Evolutionary conservation across 2,797 vertebrate genomes (phyloP), one percentile per base, ranked within the genome.

Genomic region (Ataeniobius toweri): DNA sequence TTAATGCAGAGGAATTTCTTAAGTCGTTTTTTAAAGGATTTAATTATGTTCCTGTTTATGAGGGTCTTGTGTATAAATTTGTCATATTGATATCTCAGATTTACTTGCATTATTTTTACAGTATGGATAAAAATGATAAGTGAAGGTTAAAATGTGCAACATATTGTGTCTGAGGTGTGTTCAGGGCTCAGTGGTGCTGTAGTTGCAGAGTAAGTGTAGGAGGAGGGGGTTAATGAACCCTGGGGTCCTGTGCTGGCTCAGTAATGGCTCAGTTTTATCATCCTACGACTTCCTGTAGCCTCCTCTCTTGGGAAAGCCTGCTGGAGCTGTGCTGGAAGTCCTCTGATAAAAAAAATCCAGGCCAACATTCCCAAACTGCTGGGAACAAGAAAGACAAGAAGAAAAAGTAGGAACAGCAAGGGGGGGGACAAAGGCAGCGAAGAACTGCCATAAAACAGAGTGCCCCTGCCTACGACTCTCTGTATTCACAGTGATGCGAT

Each of bases 201-300:
- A 84, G 80, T 87, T 90, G 79, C 56, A 85, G 82, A 92, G 86
- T 89, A 83, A 95, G 90, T 93, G 93, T 89, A 88, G 85, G 80
- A 85, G 72, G 67, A 59, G 74, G 83, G 85, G 90, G 81, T 76
- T 94, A 95, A 94, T 95, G 93, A 96, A 95, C 95, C 94, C 94
- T 90, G 88, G 93, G 94, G 94, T 95, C 94, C 92, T 94, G 90
- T 82, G 92, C 91, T 94, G 90, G 89, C 90, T 86, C 89, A 94
- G 90, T 95, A 96, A 95, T 95, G 93, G 93, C 91, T 92, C 89
- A 91, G 85, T 95, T 95, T 95, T 95, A 96, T 95, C 95, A 95
- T 95, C 94, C 94, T 95, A 95, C 93, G 92, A 96, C 94, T 96
- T 96, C 95, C 95, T 95, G 93, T 92, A 88, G 94, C 93, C 92